Evolutionary conservation across 2,797 vertebrate genomes (phyloP), one percentile per base, ranked within the genome.

Genomic region (Acipenser ruthenus): DNA sequence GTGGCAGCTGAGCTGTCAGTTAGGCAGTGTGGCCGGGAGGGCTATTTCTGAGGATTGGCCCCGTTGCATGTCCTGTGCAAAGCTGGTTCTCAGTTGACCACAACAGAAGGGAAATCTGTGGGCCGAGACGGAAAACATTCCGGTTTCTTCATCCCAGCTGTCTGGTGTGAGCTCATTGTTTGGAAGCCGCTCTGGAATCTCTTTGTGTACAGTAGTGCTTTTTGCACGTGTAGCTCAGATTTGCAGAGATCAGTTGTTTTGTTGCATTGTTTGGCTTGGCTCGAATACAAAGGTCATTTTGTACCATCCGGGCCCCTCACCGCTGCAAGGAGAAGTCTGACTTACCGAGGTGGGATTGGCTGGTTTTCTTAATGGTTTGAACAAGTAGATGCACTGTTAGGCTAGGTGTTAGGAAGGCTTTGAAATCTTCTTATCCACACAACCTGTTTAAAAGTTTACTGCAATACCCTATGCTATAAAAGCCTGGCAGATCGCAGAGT

Each of bases 81-180:
- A 86, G 81, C 75, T 74, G 78, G 79, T 84, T 37, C 23, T 37
- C 83, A 77, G 79, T 83, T 75, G 73, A 82, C 82, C 82, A 86
- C 82, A 82, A 81, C 79, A 85, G 77, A 80, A 76, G 77, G 73
- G 69, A 58, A 58, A 10, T 58, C 10, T 58, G 55, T 58, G 6
- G 6, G 55, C 71, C 79, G 77, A 80, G 73, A 75, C 87, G 74
- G 70, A 76, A 77, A 86, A 83, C 83, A 71, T 79, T 71, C 75
- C 78, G 70, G 71, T 66, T 63, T 51, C 6, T 70, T 73, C 73
- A 75, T 79, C 73, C 68, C 72, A 50, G 63, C 63, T 74, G 80
- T 64, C 78, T 74, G 74, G 55, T 58, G 77, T 89, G 88, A 91
- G 86, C 78, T 91, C 88, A 88, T 84, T 62, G 70, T 74, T 84